Base-by-base conservation (phyloP, 2,113 vertebrate species). In the Pollachius pollachius region DNA sequence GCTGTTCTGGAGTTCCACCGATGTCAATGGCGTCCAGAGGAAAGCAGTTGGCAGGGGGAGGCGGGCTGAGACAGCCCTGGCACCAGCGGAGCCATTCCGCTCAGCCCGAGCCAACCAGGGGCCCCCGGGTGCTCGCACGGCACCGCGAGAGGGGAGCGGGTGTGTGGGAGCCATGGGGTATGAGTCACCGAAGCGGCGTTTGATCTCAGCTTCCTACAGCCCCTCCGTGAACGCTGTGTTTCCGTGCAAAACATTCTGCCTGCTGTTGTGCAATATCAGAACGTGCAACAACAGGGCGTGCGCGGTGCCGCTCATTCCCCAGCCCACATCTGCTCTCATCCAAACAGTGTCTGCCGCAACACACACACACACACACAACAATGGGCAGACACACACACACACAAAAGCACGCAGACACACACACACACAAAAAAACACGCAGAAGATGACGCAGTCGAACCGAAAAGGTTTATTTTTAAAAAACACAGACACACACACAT, bases 141-240 rank as follows among this genome's bases (percentile, higher is more conserved):
- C 82, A 83, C 74, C 62, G 56, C 73, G 67, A 67, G 80, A 83
- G 8, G 41, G 8, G 84, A 87, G 88, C 79, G 79, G 72, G 63
- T 58, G 4, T 30, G 66, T 54, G n/a, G 13, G 19, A 71, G 84
- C 79, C 85, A 79, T 79, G 87, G 85, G 78, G 64, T 8, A 84
- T 87, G 89, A 89, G 64, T 89, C 85, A 88, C 80, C 9, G 62
- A 52, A 70, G 19, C 64, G 57, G 63, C 0, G 59, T 72, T 72
- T 81, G 66, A 82, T 73, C 65, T 61, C 5, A 65, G 0, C 57
- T 78, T 76, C 79, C 73, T 83, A 64, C 52, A 60, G 63, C 54
- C 27, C 9, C 41, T 48, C 11, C 8, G 41, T 48, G 41, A 48
- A 48, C 8, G 11, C 11, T 48, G 2, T 9, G 41, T 85, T 84